phyloP scores from a whole-genome alignment of 92 coral and sea anemone genomes.

The Heteractis magnifica region DNA sequence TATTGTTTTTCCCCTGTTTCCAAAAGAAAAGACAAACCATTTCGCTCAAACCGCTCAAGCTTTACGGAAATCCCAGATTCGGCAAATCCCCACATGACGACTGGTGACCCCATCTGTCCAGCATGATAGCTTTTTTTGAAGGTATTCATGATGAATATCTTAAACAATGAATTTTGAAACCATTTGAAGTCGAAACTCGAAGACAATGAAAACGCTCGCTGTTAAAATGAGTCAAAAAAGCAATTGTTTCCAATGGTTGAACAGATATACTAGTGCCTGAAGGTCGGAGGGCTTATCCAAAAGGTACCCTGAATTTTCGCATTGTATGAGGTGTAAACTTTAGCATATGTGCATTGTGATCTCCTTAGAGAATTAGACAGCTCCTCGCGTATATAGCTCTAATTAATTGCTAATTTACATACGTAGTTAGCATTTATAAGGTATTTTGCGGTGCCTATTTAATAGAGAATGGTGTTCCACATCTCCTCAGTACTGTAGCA shows the following conservation, averaged over 20 bases:
- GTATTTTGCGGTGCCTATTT: constrained; percentile 23
- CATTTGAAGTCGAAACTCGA: constrained; percentile 44
- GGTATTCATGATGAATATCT: constrained; percentile 46
- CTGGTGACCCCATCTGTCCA: constrained; percentile 53
- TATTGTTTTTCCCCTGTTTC: background rate
- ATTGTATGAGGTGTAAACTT: constrained; percentile 16
- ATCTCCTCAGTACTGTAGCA: background rate
- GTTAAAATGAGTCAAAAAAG: background rate
- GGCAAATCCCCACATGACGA: background rate
- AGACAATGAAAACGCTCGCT: background rate
- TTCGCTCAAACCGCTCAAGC: background rate
- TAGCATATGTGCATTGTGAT: constrained; percentile 34
- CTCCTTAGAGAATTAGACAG: constrained; percentile 39
- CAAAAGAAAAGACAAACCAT: background rate
- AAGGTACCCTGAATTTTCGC: background rate
- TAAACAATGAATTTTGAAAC: constrained; percentile 53
- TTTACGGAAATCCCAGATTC: background rate
- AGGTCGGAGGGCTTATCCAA: constrained; percentile 7
- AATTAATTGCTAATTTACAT: constrained; percentile 80
- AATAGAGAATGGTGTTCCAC: constrained; percentile 48
- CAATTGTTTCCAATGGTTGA: background rate
- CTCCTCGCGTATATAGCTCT: constrained; percentile 44
- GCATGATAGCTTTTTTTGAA: constrained; percentile 50
- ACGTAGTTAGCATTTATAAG: constrained; percentile 36
- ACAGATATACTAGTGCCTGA: background rate